Percentiles rank a stretch among this genome's conserved stretches.
phyloP scores from a whole-genome alignment of 1,140 invertebrate species.

The Drosophila pallidifrons region DNA sequence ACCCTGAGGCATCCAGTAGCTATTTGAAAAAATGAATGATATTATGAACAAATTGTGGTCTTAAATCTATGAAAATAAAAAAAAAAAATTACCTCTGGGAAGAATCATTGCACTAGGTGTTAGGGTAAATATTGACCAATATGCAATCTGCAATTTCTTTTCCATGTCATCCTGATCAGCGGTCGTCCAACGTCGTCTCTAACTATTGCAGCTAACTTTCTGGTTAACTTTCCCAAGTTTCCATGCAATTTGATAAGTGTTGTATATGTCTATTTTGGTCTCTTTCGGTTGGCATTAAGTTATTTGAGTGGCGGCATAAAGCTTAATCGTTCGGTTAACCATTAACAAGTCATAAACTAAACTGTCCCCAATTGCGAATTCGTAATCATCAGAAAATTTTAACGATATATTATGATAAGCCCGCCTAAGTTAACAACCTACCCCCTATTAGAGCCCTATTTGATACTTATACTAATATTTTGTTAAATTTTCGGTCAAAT shows the following conservation, averaged over 20 bases:
- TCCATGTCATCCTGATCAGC: too few relatives aligned
- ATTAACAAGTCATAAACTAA: constrained; percentile 37
- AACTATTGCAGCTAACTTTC: too few relatives aligned
- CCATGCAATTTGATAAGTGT: neutral
- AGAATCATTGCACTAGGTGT: too few relatives aligned
- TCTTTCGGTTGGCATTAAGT: constrained; percentile 17
- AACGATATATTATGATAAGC: constrained; percentile 44
- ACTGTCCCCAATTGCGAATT: constrained; percentile 16
- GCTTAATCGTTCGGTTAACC: constrained; percentile 28
- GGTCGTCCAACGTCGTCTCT: too few relatives aligned
- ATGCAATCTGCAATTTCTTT: too few relatives aligned
- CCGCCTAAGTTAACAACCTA: constrained; percentile 6
- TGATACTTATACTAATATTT: constrained; percentile 14
- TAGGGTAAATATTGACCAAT: too few relatives aligned
- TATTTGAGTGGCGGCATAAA: constrained; percentile 35
- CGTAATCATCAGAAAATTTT: constrained; percentile 23
- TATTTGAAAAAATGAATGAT: too few relatives aligned
- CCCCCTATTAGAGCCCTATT: constrained; percentile 6
- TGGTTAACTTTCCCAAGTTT: neutral
- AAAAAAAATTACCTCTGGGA: too few relatives aligned
- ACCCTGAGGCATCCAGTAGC: too few relatives aligned
- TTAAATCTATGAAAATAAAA: too few relatives aligned
- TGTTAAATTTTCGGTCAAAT: neutral
- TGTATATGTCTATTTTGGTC: constrained; percentile 36
- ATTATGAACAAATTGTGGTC: too few relatives aligned